These are phyloP conservation scores for Aptenodytes patagonicus DNA, from an alignment of 2,113 vertebrate genomes.

Conservation along the genomic window DNA sequence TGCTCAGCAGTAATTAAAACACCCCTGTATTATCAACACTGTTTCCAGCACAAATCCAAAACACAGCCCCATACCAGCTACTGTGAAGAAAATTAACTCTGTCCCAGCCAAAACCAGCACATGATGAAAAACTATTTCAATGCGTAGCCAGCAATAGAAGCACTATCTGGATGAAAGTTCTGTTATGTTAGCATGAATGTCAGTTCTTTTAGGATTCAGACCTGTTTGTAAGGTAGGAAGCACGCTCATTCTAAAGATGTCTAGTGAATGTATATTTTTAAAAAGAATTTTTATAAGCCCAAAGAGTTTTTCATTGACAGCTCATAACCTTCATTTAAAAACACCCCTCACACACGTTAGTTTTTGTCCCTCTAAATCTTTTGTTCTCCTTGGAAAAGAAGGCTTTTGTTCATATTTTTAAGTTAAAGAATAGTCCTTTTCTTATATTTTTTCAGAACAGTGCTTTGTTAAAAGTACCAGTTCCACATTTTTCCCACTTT, in stretches of 20 bases:
- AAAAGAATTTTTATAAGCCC: neutral
- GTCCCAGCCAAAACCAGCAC: too few species aligned
- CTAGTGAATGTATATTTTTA: neutral
- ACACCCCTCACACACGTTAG: neutral
- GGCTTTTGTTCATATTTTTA: neutral
- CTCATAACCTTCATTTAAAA: neutral
- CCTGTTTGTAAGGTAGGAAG: neutral
- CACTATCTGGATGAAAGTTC: neutral
- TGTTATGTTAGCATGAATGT: neutral
- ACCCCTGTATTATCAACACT: too few species aligned
- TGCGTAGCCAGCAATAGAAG: neutral
- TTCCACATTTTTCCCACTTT: neutral
- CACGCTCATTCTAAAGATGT: neutral
- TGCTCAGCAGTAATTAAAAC: too few species aligned
- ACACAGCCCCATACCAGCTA: too few species aligned
- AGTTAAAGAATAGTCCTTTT: neutral
- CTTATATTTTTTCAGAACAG: neutral
- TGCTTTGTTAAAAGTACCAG: neutral
- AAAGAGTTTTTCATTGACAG: neutral
- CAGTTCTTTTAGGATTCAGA: neutral
- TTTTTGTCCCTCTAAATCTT: neutral
- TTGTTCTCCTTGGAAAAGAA: neutral
- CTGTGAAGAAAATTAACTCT: too few species aligned
- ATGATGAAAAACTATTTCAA: neutral
- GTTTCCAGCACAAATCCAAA: too few species aligned